Base-by-base conservation (phyloP, 1,140 invertebrate genomes). In the Caenorhabditis remanei region DNA sequence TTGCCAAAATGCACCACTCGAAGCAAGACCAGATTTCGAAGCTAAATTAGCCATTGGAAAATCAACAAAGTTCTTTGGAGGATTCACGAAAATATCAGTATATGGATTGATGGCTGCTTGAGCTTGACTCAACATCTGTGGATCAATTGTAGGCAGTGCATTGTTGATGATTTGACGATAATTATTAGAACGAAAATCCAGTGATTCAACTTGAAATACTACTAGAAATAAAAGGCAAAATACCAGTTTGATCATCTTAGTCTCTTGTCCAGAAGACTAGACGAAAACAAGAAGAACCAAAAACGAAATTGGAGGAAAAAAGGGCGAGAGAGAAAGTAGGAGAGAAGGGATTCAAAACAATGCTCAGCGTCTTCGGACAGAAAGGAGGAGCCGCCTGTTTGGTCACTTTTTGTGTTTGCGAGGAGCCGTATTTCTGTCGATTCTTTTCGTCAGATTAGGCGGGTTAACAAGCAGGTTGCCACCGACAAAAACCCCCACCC, bases 391-490 rank as follows among this genome's bases (percentile, higher is more conserved):
- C 46, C 71, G 71, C 71, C 71, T 79, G 71, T 79, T 79, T 79
- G 71, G 46, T 79, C 71, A 79, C 71, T 79, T 79, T 63, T 79
- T 71, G 41, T 79, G 71, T 79, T 79, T 79, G 71, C 71, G 71
- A 79, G 43, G 46, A 79, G 46, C 46, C 71, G 71, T 41, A 71
- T 71, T 71, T 71, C 65, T 71, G 65, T 46, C 43, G 65, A 71
- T 79, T 13, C 71, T 79, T 32, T 41, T 79, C 71, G 71, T 79
- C 71, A 79, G 71, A 79, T 79, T 79, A 79, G 71, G 71, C 71
- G 71, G 71, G 71, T 79, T 79, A 79, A 79, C 71, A 79, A 79
- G 71, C 71, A 48, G 46, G 71, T 79, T 41, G 71, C 71, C 71
- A 79, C 71, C 46, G 71, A 46, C 43, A 50, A 50, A 79, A 48